Evolutionary conservation across 1,140 invertebrate species (phyloP).

Genomic region (Microplitis mediator): DNA sequence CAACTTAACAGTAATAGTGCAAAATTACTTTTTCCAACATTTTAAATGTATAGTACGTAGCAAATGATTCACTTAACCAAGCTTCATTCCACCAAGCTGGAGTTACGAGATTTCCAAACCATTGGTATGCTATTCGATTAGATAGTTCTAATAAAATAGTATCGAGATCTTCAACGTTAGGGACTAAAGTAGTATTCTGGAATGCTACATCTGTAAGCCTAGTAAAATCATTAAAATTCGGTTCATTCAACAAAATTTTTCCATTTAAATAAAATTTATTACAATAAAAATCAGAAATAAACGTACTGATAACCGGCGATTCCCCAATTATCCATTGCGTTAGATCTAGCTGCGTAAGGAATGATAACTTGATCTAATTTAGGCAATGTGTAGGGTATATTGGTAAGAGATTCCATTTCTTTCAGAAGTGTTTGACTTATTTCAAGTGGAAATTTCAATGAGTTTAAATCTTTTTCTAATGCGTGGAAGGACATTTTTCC

Average conservation of each 20-base stretch:
- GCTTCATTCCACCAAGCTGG: constrained; percentile 58
- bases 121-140: constrained; percentile 64
- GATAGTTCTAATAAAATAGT: constrained; percentile 51
- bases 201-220: not conserved
- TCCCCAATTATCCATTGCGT: constrained; percentile 26
- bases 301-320: constrained; percentile 63
- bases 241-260: not conserved
- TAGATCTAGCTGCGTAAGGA: not conserved
- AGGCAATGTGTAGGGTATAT: constrained; percentile 16
- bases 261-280: not conserved
- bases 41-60: constrained; percentile 43
- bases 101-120: constrained; percentile 62
- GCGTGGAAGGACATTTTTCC: constrained; percentile 28
- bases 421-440: constrained; percentile 3
- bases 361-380: constrained; percentile 17
- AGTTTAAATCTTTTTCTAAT: not conserved
- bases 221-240: too few species aligned
- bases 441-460: not conserved
- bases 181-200: not conserved
- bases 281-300: too few species aligned
- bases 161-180: not conserved
- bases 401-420: constrained; percentile 18
- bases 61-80: constrained; percentile 68
- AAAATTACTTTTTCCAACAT: not conserved
- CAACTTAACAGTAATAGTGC: not conserved